Base-by-base conservation (phyloP, 2,113 vertebrate species). In the Daboia siamensis region DNA sequence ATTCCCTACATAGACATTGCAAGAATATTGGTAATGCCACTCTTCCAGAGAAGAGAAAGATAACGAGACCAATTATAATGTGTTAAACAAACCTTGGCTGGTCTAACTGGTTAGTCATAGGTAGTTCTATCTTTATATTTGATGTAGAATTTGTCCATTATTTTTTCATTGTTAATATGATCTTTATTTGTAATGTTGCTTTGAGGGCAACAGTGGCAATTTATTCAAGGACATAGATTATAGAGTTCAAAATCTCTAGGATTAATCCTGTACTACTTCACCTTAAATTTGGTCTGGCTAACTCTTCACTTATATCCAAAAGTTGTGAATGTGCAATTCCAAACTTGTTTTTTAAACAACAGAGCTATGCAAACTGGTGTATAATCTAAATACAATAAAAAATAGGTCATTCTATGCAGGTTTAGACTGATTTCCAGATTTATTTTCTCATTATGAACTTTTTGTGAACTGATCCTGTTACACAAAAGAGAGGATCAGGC, bases 1-100 rank as follows among this genome's bases (percentile, higher is more conserved):
- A 94, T 89, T 97, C 57, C 85, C 1, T 90, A 93, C 12, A 24
- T 3, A 95, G 95, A 95, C 93, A 93, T 39, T 94, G 93, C 87
- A 12, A 15, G 90, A 95, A 94, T 51, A 94, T 88, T 93, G 92
- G 55, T 57, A 9, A 20, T 96, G 93, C 94, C 93, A 86, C 90
- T 92, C 57, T 93, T 96, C 95, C 33, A 57, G 91, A 89, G 90
- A 90, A 95, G 94, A 93, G 86, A n/a, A 94, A 93, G 87, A 91
- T 94, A 74, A 90, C 84, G 88, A 86, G 91, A 44, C 39, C 92
- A 51, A 64, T 74, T 29, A 92, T 51, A 74, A 1, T 0, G 0
- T 1, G 88, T 57, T 9, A 11, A 95, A 54, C 0, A 0, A 87
- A 1, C 0, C 29, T 90, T 86, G 90, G n/a, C 51, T 15, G 88